phyloP scores from a whole-genome alignment of 2,797 vertebrate species.

The Anguilla pacifica region DNA sequence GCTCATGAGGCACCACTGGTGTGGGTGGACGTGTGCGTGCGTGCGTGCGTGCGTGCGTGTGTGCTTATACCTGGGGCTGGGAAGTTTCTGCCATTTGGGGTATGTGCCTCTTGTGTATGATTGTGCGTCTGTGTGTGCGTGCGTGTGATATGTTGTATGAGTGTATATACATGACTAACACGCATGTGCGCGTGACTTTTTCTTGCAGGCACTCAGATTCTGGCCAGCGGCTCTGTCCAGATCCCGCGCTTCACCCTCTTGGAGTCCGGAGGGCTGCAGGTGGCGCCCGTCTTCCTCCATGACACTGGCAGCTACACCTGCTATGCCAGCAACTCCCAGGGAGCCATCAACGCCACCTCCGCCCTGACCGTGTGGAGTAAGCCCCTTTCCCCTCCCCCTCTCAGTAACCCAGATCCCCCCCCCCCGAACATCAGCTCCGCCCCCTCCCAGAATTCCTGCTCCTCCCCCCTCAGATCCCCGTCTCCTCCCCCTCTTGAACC shows the following conservation, averaged over 20 bases:
- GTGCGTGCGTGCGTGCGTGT: background rate
- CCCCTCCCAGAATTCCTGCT: background rate
- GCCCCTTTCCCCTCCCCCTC: constrained; percentile 42
- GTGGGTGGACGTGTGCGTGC: background rate
- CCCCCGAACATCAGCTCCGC: too few relatives aligned
- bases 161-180: background rate
- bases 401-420: background rate
- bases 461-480: too few relatives aligned
- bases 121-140: background rate
- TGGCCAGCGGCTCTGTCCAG: constrained; percentile 88
- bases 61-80: background rate
- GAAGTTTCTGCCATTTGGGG: background rate
- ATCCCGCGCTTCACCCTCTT: constrained; percentile 84
- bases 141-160: background rate
- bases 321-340: constrained; percentile 80
- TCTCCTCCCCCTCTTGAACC: background rate
- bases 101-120: background rate
- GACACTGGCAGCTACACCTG: constrained; percentile 90
- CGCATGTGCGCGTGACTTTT: background rate
- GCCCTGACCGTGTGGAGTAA: constrained; percentile 92
- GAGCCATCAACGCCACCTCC: constrained; percentile 77
- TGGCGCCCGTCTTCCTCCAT: constrained; percentile 79
- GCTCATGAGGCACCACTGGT: background rate
- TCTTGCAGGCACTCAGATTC: constrained; percentile 74
- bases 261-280: constrained; percentile 87